Evolutionary conservation across 2,113 vertebrate species (phyloP).

Genomic region (Girardinichthys multiradiatus): DNA sequence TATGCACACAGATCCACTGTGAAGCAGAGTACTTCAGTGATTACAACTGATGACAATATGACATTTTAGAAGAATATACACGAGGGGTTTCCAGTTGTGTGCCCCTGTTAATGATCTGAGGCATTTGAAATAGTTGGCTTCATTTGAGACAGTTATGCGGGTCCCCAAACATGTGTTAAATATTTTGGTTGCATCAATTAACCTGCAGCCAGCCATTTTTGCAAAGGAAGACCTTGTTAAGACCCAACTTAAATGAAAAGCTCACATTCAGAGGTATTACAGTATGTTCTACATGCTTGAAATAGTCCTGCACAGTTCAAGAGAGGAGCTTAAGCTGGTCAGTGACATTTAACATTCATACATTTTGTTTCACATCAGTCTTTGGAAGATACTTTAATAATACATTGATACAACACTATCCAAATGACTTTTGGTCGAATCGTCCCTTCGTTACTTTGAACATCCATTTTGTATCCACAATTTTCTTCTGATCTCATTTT

Average conservation of each 20-base stretch:
- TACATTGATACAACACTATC: not conserved
- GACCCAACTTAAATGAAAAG: not conserved
- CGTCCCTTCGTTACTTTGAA: too few species aligned
- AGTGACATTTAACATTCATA: not conserved
- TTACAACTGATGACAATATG: constrained; percentile 50
- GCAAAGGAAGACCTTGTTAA: not conserved
- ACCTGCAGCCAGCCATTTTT: not conserved
- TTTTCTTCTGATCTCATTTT: too few species aligned
- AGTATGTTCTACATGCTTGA: too few species aligned
- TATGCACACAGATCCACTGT: constrained; percentile 24
- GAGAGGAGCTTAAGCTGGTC: not conserved
- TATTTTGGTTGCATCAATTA: not conserved
- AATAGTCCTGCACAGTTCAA: too few species aligned
- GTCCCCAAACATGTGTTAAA: not conserved
- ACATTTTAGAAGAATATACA: constrained; percentile 9
- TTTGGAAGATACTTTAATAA: not conserved
- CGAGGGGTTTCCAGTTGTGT: constrained; percentile 14
- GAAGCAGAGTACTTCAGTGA: constrained; percentile 37
- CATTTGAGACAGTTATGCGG: not conserved
- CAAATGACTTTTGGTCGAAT: not conserved
- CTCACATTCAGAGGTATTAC: not conserved
- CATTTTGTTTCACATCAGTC: too few species aligned
- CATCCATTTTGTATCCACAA: too few species aligned
- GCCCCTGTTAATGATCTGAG: constrained; percentile 2
- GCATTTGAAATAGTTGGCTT: constrained; percentile 4